Evolutionary conservation across 1,140 invertebrate genomes (phyloP).

Genomic region (Penaeus japonicus): DNA sequence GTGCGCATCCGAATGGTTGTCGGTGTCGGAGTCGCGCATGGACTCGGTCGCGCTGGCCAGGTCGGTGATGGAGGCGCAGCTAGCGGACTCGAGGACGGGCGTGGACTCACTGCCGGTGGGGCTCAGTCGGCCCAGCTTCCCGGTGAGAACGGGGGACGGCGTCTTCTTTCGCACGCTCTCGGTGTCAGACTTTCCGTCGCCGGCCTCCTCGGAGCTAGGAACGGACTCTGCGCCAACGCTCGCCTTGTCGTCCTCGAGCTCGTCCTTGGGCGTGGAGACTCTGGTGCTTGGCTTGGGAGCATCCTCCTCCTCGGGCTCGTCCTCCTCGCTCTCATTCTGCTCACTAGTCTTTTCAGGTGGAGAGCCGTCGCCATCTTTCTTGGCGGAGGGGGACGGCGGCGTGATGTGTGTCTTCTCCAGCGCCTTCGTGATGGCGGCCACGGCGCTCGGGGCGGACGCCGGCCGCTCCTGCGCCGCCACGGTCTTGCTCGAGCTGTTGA

Average conservation of each 20-base stretch:
- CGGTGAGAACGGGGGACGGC: constrained; percentile 48
- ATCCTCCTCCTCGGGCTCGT: background rate
- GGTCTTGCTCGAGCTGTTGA: constrained; percentile 23
- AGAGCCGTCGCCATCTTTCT: background rate
- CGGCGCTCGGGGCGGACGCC: background rate
- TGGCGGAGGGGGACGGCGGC: constrained; percentile 7
- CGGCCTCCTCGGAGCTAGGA: constrained; percentile 48
- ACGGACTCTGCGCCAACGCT: constrained; percentile 52
- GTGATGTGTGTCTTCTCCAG: constrained; percentile 44
- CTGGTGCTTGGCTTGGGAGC: background rate
- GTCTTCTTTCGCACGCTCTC: constrained; percentile 58
- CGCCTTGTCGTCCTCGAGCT: constrained; percentile 54
- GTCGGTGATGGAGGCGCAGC: constrained; percentile 57
- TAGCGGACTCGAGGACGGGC: constrained; percentile 48
- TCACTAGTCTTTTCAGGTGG: too few relatives aligned
- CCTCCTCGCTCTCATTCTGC: background rate
- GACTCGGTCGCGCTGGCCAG: constrained; percentile 57
- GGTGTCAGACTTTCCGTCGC: constrained; percentile 57
- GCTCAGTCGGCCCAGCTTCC: constrained; percentile 48
- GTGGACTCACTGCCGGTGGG: constrained; percentile 53
- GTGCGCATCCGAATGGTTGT: constrained; percentile 56
- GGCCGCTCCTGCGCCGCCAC: constrained; percentile 1
- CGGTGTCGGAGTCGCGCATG: constrained; percentile 59
- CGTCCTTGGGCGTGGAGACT: constrained; percentile 20
- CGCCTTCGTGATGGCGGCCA: constrained; percentile 2